Conservation (phyloP, 2,888 invertebrate genomes). For the Megaustenia siamemsis region DNA sequence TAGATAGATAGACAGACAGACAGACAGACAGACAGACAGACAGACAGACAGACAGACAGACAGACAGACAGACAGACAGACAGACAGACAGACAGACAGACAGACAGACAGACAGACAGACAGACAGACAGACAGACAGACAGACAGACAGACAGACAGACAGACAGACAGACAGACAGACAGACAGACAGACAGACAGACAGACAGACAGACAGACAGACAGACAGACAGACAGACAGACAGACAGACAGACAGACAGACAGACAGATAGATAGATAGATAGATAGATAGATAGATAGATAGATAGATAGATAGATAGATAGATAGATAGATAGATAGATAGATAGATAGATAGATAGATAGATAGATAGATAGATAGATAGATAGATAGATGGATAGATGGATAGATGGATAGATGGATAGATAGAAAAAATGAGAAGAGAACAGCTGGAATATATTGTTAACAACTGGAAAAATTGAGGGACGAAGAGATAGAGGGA, state of each 20-base stretch:
- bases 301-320: neutral
- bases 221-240: conserved; percentile 19
- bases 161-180: conserved; percentile 43
- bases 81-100: conserved; percentile 52
- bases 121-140: conserved; percentile 43
- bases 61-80: conserved; percentile 48
- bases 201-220: conserved; percentile 28
- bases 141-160: conserved; percentile 41
- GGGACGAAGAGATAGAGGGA: too few species aligned
- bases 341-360: neutral
- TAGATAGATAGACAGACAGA: too few species aligned
- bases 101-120: conserved; percentile 11
- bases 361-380: neutral
- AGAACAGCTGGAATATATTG: too few species aligned
- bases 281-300: conserved; percentile 35
- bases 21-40: conserved; percentile 6
- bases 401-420: too few species aligned
- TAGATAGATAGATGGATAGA: too few species aligned
- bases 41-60: conserved; percentile 3
- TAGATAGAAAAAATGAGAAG: too few species aligned
- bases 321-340: neutral
- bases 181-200: conserved; percentile 42
- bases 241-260: conserved; percentile 16
- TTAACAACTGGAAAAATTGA: too few species aligned
- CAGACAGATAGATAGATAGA: too few species aligned